Percentiles rank a stretch among this genome's conserved stretches.
These are phyloP conservation scores for Athetis lepigone DNA, from an alignment of 2,888 invertebrate genomes.

Conservation along the genomic window DNA sequence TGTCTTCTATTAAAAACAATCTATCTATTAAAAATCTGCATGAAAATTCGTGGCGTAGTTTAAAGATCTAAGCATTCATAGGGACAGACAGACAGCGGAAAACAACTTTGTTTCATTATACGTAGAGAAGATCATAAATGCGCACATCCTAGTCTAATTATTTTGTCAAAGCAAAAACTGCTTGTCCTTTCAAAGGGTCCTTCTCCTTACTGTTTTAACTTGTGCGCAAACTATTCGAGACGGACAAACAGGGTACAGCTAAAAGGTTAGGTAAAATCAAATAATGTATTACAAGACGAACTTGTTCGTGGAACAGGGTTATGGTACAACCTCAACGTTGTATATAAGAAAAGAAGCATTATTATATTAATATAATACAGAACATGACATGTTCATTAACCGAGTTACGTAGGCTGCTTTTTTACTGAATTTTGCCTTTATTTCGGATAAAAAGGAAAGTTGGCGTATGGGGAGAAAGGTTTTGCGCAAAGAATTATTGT, in stretches of 20 bases:
- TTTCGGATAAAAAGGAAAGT: constrained; percentile 17
- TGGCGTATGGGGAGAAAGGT: not conserved
- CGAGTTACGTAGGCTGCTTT: constrained; percentile 17
- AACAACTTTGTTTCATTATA: too few species aligned
- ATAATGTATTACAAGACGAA: constrained; percentile 19
- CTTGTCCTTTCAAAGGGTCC: not conserved
- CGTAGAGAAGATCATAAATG: too few species aligned
- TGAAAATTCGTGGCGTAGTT: too few species aligned
- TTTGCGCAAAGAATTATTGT: not conserved
- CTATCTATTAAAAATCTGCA: too few species aligned
- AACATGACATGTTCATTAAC: constrained; percentile 33
- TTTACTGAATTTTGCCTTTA: constrained; percentile 7
- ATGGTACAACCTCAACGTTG: constrained; percentile 3
- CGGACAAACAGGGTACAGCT: not conserved
- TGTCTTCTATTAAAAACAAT: too few species aligned
- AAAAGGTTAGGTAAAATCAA: constrained; percentile 13
- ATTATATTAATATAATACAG: constrained; percentile 23
- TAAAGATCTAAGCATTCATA: too few species aligned
- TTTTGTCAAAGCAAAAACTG: not conserved
- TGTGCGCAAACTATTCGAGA: too few species aligned
- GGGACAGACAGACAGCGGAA: not conserved
- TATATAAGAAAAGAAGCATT: constrained; percentile 26
- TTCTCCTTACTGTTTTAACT: not conserved
- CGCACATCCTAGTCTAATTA: too few species aligned
- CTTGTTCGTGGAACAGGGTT: constrained; percentile 10